These are phyloP conservation scores for Centropyge bicolor DNA, from an alignment of 2,797 vertebrate genomes.

Conservation along the genomic window DNA sequence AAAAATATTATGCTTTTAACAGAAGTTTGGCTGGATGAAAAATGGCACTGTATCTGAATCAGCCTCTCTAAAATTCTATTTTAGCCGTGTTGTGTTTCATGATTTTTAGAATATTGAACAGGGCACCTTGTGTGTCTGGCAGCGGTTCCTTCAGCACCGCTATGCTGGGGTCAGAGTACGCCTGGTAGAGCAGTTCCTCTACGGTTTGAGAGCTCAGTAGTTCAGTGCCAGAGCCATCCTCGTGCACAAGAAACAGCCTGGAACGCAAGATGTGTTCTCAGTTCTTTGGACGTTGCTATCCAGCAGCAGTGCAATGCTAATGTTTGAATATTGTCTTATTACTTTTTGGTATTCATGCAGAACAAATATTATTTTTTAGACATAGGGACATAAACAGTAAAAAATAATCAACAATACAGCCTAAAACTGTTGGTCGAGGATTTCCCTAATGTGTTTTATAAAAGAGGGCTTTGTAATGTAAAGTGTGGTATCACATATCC, in stretches of 20 bases:
- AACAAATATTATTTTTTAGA: background rate
- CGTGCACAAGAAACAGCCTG: conserved; percentile 90
- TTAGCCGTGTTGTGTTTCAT: background rate
- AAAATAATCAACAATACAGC: too few relatives aligned
- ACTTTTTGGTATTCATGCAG: background rate
- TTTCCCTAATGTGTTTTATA: too few relatives aligned
- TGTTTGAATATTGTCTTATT: background rate
- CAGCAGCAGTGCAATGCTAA: background rate
- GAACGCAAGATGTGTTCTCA: conserved; percentile 28
- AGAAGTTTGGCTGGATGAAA: background rate
- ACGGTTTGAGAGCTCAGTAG: conserved; percentile 87
- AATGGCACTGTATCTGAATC: background rate
- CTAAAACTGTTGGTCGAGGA: too few relatives aligned
- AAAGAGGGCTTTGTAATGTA: too few relatives aligned
- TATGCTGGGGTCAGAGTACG: conserved; percentile 80
- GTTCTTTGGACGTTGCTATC: background rate
- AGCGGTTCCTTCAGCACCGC: conserved; percentile 89
- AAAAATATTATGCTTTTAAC: background rate
- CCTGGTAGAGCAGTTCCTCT: conserved; percentile 82
- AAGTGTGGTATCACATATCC: too few relatives aligned
- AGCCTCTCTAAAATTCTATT: background rate
- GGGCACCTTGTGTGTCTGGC: conserved; percentile 85
- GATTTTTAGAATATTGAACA: background rate
- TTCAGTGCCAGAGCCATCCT: conserved; percentile 91
- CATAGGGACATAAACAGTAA: too few relatives aligned